A percentile compares a stretch with the other conserved stretches of the same genome.
Evolutionary conservation across 2,113 vertebrate species (phyloP).

Genomic region (Tichodroma muraria): DNA sequence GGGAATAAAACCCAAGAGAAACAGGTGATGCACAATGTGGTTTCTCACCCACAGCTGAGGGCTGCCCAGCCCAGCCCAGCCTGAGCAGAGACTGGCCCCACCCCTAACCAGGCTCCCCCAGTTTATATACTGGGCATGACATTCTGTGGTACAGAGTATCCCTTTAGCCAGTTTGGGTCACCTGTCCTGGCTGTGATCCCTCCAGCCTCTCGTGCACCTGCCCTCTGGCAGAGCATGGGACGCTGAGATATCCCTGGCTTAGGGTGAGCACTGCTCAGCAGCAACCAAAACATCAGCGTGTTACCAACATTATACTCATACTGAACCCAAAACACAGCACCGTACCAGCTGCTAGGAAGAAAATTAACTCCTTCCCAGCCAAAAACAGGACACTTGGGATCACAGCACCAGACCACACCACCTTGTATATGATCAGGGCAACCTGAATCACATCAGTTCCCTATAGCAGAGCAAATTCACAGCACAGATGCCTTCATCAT

Average conservation of each 20-base stretch:
- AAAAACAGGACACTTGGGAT: not conserved
- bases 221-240: not conserved
- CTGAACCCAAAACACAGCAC: not conserved
- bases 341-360: not conserved
- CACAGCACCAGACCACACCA: not conserved
- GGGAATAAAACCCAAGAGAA: not conserved
- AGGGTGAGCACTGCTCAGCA: not conserved
- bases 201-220: not conserved
- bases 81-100: too few relatives aligned
- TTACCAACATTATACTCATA: not conserved
- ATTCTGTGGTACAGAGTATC: not conserved
- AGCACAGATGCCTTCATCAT: not conserved
- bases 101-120: not conserved
- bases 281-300: not conserved
- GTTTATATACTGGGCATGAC: not conserved
- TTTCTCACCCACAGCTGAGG: too few relatives aligned
- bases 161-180: not conserved
- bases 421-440: not conserved
- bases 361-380: not conserved
- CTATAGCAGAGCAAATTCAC: not conserved
- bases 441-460: not conserved
- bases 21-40: fast-evolving
- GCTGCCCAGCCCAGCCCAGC: not conserved
- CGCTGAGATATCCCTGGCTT: not conserved
- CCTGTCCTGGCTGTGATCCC: fast-evolving